Evolutionary conservation across 2,113 vertebrate genomes (phyloP), one percentile per base, ranked within the genome.

Genomic region (Apteryx mantelli): DNA sequence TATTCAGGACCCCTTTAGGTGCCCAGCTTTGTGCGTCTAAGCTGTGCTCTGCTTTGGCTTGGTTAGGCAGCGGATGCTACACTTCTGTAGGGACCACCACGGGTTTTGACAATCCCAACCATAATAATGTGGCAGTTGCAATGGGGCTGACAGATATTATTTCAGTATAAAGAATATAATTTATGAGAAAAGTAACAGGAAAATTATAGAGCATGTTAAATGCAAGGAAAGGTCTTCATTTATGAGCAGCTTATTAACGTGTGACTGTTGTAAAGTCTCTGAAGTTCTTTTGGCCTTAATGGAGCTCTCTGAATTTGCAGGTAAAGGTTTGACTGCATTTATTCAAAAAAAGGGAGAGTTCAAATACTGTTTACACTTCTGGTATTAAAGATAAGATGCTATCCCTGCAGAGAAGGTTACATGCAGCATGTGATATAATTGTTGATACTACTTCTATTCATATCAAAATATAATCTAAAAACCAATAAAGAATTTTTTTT

Each of bases 11-110:
- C 11, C 11, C 2, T 80, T 76, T 65, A 69, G 13, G 10, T 86
- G 30, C 34, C 70, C 0, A 0, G 8, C 28, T 74, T 95, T 16
- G 18, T 9, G 19, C 30, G 61, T 76, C 17, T 3, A 8, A 44
- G 26, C 75, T 58, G 18, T 78, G 10, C 10, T 58, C 21, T 53
- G 5, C 22, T 61, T 18, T 77, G 20, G 68, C 73, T 61, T 46
- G 7, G 7, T 50, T 64, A 26, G 48, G 10, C 11, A 5, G 26
- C 30, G 26, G 25, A 40, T 68, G 36, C 36, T 60, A 5, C 42
- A 15, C 13, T 82, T 82, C 34, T 82, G 34, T 19, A 74, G 60
- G 48, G 48, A 76, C 83, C 48, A n/a, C 0, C 15, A 2, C 44
- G 40, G 34, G 13, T 68, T 91, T 80, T 61, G 42, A 28, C 38